Base-by-base conservation (phyloP, 1,140 invertebrate genomes). In the Hirudo medicinalis region DNA sequence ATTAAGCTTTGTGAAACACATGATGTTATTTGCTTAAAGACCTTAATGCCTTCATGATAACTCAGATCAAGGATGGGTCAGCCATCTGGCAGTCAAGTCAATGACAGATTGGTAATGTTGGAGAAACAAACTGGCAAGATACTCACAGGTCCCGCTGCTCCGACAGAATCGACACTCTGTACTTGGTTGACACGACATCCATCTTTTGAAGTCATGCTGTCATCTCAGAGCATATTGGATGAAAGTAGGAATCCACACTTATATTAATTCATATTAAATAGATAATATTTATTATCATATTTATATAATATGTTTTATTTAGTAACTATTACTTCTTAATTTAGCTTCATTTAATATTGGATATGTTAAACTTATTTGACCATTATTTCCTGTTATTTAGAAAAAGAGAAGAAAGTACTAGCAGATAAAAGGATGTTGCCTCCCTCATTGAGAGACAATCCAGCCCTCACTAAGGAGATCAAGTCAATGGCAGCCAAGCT, bases 151-250 rank as follows among this genome's bases (percentile, higher is more conserved):
- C 81, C 85, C 0, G 87, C 88, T 78, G 91, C 91, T 66, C 92
- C 91, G 6, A 89, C 87, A 22, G 85, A 87, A 27, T 85, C 86
- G 32, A 89, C 89, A 79, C 82, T 95, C 13, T 87, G 89, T 77
- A 83, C 86, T 15, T 94, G 91, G 91, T 82, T 96, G 11, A 87
- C 89, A 78, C 87, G 89, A 72, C 88, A 94, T 86, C 91, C 91
- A 20, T 88, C 88, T 0, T 94, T 87, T 82, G 89, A 92, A 82
- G 88, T 91, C 0, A 84, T 91, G 0, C 84, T 63, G 11, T 63
- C 57, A 11, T 49, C 43, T 49, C 43, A 49, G 43, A 49, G 43
- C 43, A 49, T 49, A 49, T 49, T 49, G 43, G 43, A 49, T 49
- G 43, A 49, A 49, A 49, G 43, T 49, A 49, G 9, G 43, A 49